Base-by-base conservation (phyloP, 64 coral and sea anemone genomes). In the Dendronephthya gigantea region DNA sequence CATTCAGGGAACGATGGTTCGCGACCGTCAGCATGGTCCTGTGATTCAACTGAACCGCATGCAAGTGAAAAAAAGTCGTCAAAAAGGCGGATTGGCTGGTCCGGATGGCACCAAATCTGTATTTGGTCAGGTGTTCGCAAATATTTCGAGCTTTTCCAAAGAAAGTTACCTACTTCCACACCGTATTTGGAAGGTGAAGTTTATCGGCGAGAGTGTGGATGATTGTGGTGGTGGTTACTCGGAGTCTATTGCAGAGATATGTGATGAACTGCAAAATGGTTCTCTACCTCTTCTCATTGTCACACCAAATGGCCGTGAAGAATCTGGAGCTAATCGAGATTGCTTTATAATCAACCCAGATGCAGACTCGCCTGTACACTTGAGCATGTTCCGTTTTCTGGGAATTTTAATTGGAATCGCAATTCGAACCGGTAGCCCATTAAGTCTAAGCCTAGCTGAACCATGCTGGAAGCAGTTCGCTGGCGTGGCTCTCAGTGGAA, bases 211-310 rank as follows among this genome's bases (percentile, higher is more conserved):
- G 31, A 98, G 95, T 82, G 95, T 98, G 19, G 95, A 98, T 56
- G 95, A 98, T n/a, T 98, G 95, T 40, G 95, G 95, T 29, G 95
- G 95, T 34, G 95, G 95, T 8, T 98, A 98, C 83, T 98, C 95
- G 0, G 95, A 98, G 40, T 98, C 95, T 28, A 98, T 98, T 43
- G 95, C 95, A 4, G 95, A 98, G 52, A 98, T 98, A 88, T 98
- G 95, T 84, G 95, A 98, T 33, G 95, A 98, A 70, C 90, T 98
- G 10, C 95, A 98, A 52, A 98, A 98, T 84, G 95, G 95, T 38
- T 98, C 95, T 31, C 87, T 98, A n/a, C 95, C 95, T 0, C 62
- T 98, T 6, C 45, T 98, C 22, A 90, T 98, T 58, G 95, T 98
- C 0, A 98, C 95, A 12, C 95, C 95, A 10, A 98, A 98, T 56